phyloP scores from a whole-genome alignment of 1,140 invertebrate species.

The Drosophila pectinifera region DNA sequence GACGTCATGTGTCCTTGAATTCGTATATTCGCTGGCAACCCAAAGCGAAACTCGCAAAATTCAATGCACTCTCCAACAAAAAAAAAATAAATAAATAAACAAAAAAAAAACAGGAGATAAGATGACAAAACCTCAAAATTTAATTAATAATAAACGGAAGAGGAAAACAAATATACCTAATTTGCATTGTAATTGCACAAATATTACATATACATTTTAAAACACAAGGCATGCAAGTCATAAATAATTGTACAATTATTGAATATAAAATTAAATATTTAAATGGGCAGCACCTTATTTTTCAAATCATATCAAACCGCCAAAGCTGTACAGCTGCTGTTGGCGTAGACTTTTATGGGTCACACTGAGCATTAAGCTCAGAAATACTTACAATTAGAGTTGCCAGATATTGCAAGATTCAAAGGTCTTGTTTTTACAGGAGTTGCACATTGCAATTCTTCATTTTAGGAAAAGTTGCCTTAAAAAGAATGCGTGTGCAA shows the following conservation, averaged over 20 bases:
- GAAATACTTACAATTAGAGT: too few species aligned
- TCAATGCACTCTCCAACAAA: constrained; percentile 66
- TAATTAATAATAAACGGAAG: constrained; percentile 17
- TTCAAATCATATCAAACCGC: constrained; percentile 1
- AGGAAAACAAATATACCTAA: constrained; percentile 7
- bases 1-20: constrained; percentile 84
- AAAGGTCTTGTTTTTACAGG: too few species aligned
- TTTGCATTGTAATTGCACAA: constrained; percentile 18
- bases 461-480: too few species aligned
- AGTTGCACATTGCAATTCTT: too few species aligned
- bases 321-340: constrained; percentile 9
- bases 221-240: neutral
- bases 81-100: constrained; percentile 32
- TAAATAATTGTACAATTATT: constrained; percentile 1
- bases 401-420: too few species aligned
- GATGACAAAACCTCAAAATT: constrained; percentile 30
- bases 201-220: neutral
- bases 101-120: constrained; percentile 36
- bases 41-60: constrained; percentile 75
- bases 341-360: neutral
- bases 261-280: neutral
- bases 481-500: too few species aligned
- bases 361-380: neutral
- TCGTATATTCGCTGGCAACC: constrained; percentile 73
- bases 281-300: neutral